Base-by-base conservation (phyloP, 1,140 invertebrate genomes). In the Listronotus oregonensis region DNA sequence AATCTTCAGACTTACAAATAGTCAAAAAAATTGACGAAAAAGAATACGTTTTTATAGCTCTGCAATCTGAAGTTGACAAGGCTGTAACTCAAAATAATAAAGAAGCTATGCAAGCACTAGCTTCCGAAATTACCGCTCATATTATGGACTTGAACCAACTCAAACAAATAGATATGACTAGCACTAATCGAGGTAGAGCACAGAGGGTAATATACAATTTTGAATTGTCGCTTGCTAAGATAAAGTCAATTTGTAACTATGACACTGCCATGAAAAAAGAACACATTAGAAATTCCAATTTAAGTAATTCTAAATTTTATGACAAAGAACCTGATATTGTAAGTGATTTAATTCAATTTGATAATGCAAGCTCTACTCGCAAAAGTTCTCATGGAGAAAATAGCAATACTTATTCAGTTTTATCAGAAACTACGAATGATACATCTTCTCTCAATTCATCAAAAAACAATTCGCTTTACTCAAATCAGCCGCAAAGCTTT, bases 71-170 rank as follows among this genome's bases (percentile, higher is more conserved):
- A 12, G 21, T 64, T n/a, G 15, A 54, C 5, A 15, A 37, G 11
- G 50, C 51, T 17, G 46, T 54, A 7, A 11, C 8, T 11, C 9
- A n/a, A 32, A 43, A 56, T 17, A 32, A 64, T 12, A 44, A 14
- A 39, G 15, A 3, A 17, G 10, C 7, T 6, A 15, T 64, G n/a
- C 32, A 44, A 14, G 15, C 27, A 8, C 21, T 64, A 17, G 10
- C 27, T 10, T 14, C 50, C 0, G 61, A 64, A 55, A 44, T 64
- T 18, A 18, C 51, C 5, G 61, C 51, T 12, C 61, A 64, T 27
- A 44, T 64, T 21, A 17, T 64, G 11, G 61, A 64, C 17, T 18
- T 64, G 18, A 44, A 64, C 6, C 61, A 64, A 40, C 7, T 55
- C 1, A 43, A 46, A 57, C 2, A 43, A 2, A 32, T 46, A 11